phyloP scores from a whole-genome alignment of 2,888 invertebrate species.

The Fragum fragum region DNA sequence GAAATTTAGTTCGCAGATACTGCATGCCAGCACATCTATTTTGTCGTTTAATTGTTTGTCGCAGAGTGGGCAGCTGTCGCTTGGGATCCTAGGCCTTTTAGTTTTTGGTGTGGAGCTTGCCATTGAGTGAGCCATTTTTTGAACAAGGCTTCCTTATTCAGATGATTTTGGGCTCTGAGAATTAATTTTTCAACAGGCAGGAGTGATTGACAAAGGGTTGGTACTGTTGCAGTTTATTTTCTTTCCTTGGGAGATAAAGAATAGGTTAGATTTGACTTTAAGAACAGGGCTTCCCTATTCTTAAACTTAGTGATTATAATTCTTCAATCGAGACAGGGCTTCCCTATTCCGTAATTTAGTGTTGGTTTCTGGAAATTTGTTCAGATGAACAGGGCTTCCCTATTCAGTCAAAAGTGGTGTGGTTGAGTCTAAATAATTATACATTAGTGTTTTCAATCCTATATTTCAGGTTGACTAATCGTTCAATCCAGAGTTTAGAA shows the following conservation, averaged over 20 bases:
- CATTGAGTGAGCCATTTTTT: slow-evolving; percentile 7
- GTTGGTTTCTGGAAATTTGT: neutral
- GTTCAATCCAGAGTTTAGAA: neutral
- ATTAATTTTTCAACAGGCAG: neutral
- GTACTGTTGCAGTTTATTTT: neutral
- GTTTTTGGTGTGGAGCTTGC: slow-evolving; percentile 6
- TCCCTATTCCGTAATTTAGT: neutral
- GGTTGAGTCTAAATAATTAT: neutral
- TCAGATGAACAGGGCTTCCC: slow-evolving; percentile 12
- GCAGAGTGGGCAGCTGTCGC: slow-evolving; percentile 2
- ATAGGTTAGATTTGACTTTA: neutral
- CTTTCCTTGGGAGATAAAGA: neutral
- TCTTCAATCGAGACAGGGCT: neutral
- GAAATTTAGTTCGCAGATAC: slow-evolving; percentile 2
- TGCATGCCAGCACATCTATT: neutral
- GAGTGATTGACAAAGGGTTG: neutral
- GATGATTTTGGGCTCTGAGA: neutral
- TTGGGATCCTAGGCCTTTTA: slow-evolving; percentile 7
- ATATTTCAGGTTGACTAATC: neutral
- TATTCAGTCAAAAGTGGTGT: neutral
- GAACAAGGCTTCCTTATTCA: slow-evolving; percentile 19
- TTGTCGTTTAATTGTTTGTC: neutral
- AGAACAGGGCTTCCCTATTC: slow-evolving; percentile 8
- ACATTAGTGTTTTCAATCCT: neutral
- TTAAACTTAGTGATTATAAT: neutral